Conservation (phyloP, 2,797 vertebrate species). For the Sorex maritimensis region DNA sequence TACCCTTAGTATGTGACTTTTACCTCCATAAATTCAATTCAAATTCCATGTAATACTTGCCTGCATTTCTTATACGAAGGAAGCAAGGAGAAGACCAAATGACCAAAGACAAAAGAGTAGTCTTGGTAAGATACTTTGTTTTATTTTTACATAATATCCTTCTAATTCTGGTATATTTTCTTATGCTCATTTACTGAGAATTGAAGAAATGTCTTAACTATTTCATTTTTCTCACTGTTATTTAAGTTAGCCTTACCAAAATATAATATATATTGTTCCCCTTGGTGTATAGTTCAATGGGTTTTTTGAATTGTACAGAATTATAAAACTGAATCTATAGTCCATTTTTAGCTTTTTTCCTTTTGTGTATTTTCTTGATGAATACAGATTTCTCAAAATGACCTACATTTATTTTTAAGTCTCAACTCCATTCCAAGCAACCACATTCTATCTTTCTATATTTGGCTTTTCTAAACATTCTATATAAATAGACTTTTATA, state of each 20-base stretch:
- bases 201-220: neutral
- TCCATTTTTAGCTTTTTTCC: too few species aligned
- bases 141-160: slow-evolving; percentile 1
- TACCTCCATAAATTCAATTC: neutral
- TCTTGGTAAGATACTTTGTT: neutral
- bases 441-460: too few species aligned
- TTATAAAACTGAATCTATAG: neutral
- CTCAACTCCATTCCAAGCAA: too few species aligned
- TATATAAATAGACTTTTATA: too few species aligned
- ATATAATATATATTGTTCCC: neutral
- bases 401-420: too few species aligned
- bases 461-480: too few species aligned
- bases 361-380: too few species aligned
- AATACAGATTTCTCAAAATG: too few species aligned
- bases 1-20: neutral
- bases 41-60: neutral
- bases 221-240: slow-evolving; percentile 28
- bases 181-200: neutral
- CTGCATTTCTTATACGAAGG: neutral
- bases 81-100: neutral
- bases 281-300: neutral
- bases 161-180: neutral
- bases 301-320: slow-evolving; percentile 39
- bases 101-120: neutral
- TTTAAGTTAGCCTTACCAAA: slow-evolving; percentile 45